Percentiles rank a stretch among this genome's conserved stretches.
Evolutionary conservation across 1,140 invertebrate species (phyloP).

Genomic region (Ceratitis capitata): DNA sequence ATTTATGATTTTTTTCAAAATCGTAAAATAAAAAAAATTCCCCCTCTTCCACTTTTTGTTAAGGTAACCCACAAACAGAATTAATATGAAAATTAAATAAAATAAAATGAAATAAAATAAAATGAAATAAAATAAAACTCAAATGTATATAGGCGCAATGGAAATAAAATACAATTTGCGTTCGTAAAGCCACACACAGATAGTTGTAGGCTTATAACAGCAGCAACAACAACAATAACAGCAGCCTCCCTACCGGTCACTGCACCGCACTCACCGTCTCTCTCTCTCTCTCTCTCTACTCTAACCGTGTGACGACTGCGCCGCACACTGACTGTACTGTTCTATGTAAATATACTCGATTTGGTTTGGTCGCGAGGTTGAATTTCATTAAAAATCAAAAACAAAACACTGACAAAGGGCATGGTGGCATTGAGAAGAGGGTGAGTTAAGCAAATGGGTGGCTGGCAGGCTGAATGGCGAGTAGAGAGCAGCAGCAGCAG

Average conservation of each 20-base stretch:
- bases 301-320: neutral
- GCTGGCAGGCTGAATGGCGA: neutral
- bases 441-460: neutral
- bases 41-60: neutral
- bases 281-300: neutral
- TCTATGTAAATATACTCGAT: neutral
- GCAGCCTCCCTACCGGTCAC: neutral
- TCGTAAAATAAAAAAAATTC: neutral
- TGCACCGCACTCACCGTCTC: neutral
- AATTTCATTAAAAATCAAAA: no score
- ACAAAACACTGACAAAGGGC: neutral
- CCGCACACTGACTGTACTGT: no score
- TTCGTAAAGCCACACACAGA: no score
- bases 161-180: no score
- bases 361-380: neutral
- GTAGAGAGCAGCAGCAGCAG: neutral
- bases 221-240: no score
- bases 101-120: neutral
- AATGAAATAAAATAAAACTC: no score
- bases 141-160: no score
- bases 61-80: conserved; percentile 24
- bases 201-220: no score
- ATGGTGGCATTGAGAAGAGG: neutral
- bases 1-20: neutral
- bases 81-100: conserved; percentile 21